Evolutionary conservation across 2,113 vertebrate species (phyloP).

Genomic region (Colossoma macropomum): DNA sequence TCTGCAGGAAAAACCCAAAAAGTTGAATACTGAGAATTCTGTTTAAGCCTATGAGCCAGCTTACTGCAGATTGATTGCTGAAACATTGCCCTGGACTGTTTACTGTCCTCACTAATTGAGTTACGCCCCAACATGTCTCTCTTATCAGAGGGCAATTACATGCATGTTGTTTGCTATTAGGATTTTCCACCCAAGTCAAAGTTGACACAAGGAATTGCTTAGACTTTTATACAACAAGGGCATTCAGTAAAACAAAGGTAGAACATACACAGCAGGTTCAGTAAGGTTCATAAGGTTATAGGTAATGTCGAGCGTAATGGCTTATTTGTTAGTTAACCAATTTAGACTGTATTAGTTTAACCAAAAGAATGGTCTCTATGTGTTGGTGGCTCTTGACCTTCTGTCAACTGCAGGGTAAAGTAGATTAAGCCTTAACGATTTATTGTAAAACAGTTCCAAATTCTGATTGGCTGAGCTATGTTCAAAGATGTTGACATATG

Average conservation of each 20-base stretch:
- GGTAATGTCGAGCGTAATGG: not conserved
- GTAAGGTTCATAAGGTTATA: not conserved
- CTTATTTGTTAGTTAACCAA: not conserved
- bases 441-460: too few species aligned
- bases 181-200: slow-evolving; percentile 20
- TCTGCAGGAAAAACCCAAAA: too few species aligned
- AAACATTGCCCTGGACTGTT: slow-evolving; percentile 30
- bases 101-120: slow-evolving; percentile 35
- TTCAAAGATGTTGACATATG: not conserved
- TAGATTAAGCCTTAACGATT: too few species aligned
- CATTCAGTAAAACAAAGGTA: not conserved
- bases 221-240: not conserved
- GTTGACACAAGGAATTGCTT: slow-evolving; percentile 17
- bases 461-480: not conserved
- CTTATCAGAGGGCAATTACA: slow-evolving; percentile 41
- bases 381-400: not conserved
- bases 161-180: slow-evolving; percentile 24
- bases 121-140: slow-evolving; percentile 16
- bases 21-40: not conserved
- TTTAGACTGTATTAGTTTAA: not conserved
- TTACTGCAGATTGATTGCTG: slow-evolving; percentile 24
- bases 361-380: not conserved
- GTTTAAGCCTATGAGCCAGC: not conserved
- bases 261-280: not conserved
- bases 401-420: too few species aligned